Base-by-base conservation (phyloP, 2,113 vertebrate genomes). In the Taurulus bubalis region DNA sequence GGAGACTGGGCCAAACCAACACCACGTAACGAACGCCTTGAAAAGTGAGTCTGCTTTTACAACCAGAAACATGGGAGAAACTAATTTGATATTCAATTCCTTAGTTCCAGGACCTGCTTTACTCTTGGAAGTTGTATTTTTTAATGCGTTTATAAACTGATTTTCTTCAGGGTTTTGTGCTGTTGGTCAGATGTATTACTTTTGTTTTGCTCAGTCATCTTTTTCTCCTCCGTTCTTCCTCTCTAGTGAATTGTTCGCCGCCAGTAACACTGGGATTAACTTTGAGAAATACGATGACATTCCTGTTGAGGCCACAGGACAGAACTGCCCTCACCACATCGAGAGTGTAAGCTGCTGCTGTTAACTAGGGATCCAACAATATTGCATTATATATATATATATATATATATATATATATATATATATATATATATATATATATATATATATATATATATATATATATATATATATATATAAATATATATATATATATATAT, bases 241-340 rank as follows among this genome's bases (percentile, higher is more conserved):
- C 20, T 16, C 32, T 49, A 99, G 98, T 75, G 98, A 99, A 86
- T 94, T 99, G 18, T 99, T 99, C 89, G 95, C 98, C 77, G 97
- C 93, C 92, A 95, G 98, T 75, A 99, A 99, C 93, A 99, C 98
- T 60, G 98, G 98, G 86, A 99, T 99, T 90, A 99, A 99, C 88
- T 99, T 99, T 95, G 98, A 99, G 93, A 99, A 99, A 77, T 99
- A 99, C 0, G 98, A 99, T 72, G 98, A 99, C 95, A 99, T 99
- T 96, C 98, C 98, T 49, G 98, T 99, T 82, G 98, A 99, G 87
- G 98, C 98, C 91, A 99, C 98, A 67, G 98, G 98, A 84, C 96
- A 95, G 77, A 97, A 98, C 90, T 96, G 95, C 82, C 98, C 98
- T 91, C 97, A 95, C 26, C 97, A 99, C 89, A 99, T 99, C 81